phyloP scores from a whole-genome alignment of 2,797 vertebrate species.

The Chromis chromis region DNA sequence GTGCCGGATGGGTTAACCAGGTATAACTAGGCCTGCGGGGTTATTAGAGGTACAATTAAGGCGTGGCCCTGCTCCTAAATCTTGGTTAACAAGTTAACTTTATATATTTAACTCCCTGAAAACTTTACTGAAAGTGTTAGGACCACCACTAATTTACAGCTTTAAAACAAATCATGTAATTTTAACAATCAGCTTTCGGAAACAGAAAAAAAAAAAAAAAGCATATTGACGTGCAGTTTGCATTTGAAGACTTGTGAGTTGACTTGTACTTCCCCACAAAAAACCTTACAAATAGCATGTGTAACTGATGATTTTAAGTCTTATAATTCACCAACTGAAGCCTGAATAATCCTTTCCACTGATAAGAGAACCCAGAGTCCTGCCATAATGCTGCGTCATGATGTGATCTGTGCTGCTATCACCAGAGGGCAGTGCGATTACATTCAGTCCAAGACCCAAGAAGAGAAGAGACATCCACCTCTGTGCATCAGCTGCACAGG shows the following conservation, averaged over 20 bases:
- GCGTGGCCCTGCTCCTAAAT: too few relatives aligned
- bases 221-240: too few relatives aligned
- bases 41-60: too few relatives aligned
- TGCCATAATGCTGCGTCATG: slow-evolving; percentile 66
- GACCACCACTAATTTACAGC: neutral
- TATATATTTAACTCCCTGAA: neutral
- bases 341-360: neutral
- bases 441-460: neutral
- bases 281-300: neutral
- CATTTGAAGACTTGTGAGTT: too few relatives aligned
- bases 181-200: too few relatives aligned
- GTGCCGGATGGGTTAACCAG: too few relatives aligned
- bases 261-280: too few relatives aligned
- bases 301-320: neutral
- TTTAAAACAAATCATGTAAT: neutral
- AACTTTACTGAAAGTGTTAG: neutral
- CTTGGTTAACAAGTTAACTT: neutral
- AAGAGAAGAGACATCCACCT: neutral
- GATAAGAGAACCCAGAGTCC: neutral
- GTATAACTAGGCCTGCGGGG: too few relatives aligned
- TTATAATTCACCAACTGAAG: neutral
- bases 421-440: slow-evolving; percentile 56
- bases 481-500: neutral
- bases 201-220: too few relatives aligned
- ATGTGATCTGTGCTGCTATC: slow-evolving; percentile 42